These are phyloP conservation scores for Quiscalus mexicanus DNA, from an alignment of 2,113 vertebrate species.

Conservation along the genomic window DNA sequence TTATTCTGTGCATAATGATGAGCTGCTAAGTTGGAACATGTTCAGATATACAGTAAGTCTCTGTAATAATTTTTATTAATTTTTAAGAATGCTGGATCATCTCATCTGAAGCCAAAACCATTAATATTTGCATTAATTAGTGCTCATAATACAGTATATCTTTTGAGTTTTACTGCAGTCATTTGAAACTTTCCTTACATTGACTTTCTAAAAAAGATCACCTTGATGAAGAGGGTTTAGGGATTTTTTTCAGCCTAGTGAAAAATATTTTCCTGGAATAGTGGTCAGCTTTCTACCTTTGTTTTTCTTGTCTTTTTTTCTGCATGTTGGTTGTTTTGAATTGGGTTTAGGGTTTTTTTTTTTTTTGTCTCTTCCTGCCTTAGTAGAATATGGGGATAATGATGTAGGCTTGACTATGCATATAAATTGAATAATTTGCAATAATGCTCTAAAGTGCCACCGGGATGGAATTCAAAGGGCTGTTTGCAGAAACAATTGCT, in stretches of 20 bases:
- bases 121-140: slow-evolving; percentile 49
- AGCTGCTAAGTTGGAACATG: slow-evolving; percentile 37
- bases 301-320: background rate
- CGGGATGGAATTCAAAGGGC: slow-evolving; percentile 1
- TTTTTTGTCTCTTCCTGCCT: background rate
- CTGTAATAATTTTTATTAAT: slow-evolving; percentile 37
- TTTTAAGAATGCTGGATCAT: slow-evolving; percentile 59
- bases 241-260: background rate
- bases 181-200: slow-evolving; percentile 1
- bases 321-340: background rate
- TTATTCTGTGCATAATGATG: slow-evolving; percentile 38
- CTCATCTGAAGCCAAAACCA: slow-evolving; percentile 40
- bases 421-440: slow-evolving; percentile 71
- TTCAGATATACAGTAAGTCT: slow-evolving; percentile 30
- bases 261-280: background rate
- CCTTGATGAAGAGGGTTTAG: background rate
- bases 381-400: slow-evolving; percentile 3
- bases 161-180: slow-evolving; percentile 19
- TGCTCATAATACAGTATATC: slow-evolving; percentile 29
- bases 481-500: slow-evolving; percentile 56
- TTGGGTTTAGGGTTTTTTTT: background rate
- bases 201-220: background rate
- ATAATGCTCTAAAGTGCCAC: slow-evolving; percentile 34
- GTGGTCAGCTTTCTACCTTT: background rate
- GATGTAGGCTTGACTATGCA: slow-evolving; percentile 59